Percentiles rank a stretch among this genome's conserved stretches.
Conservation (phyloP, 2,888 invertebrate species). For the Clunio marinus region DNA sequence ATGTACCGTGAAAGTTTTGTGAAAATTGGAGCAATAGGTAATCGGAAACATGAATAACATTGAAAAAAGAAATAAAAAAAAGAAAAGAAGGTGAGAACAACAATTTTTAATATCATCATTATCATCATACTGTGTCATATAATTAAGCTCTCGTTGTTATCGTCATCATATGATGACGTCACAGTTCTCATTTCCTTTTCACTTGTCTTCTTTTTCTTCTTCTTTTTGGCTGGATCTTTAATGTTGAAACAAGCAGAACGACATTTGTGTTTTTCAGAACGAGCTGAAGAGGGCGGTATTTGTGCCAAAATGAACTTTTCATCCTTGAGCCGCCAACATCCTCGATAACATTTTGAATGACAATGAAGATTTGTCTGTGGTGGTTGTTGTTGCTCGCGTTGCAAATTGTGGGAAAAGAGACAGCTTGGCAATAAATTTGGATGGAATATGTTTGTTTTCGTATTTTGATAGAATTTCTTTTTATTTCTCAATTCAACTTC, state of each 20-base stretch:
- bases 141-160: slow-evolving; percentile 19
- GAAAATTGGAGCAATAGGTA: no score
- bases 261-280: slow-evolving; percentile 26
- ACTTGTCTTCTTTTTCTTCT: neutral
- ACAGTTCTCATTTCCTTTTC: neutral
- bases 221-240: slow-evolving; percentile 16
- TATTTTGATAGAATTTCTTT: neutral
- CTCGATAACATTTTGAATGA: neutral
- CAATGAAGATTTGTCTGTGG: neutral
- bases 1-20: no score
- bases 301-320: neutral
- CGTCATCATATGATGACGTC: neutral
- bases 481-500: neutral
- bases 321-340: neutral
- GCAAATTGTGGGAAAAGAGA: neutral
- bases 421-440: neutral
- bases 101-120: neutral
- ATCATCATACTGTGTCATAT: slow-evolving; percentile 31
- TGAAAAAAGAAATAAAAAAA: neutral
- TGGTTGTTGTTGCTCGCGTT: no score
- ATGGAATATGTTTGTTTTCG: neutral
- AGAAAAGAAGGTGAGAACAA: neutral
- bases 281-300: neutral
- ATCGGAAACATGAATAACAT: neutral
- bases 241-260: slow-evolving; percentile 28